Evolutionary conservation across 2,888 invertebrate species (phyloP).

Genomic region (Orthonychiurus folsomi): DNA sequence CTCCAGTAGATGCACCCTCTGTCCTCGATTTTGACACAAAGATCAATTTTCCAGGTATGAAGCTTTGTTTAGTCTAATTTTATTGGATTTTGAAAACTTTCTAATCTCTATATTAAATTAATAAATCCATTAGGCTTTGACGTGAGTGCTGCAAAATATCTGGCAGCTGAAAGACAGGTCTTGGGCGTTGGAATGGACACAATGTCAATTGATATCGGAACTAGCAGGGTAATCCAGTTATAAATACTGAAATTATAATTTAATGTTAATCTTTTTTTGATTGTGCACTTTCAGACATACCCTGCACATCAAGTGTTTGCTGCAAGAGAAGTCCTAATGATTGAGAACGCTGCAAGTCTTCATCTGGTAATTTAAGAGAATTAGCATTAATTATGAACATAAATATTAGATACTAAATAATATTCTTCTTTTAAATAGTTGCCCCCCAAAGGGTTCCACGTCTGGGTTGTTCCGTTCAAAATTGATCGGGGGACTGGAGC

Average conservation of each 20-base stretch:
- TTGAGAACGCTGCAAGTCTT: slow-evolving; percentile 28
- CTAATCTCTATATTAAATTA: too few species aligned
- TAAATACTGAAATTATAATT: too few species aligned
- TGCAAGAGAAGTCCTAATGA: slow-evolving; percentile 16
- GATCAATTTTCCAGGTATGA: slow-evolving; percentile 18
- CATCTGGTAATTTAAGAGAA: slow-evolving; percentile 24
- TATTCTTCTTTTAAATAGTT: too few species aligned
- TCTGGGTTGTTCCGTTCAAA: slow-evolving; percentile 24
- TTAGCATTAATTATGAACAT: too few species aligned
- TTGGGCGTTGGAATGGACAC: slow-evolving; percentile 35
- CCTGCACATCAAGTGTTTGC: slow-evolving; percentile 21
- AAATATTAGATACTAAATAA: too few species aligned
- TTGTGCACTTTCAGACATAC: too few species aligned
- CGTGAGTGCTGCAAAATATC: slow-evolving; percentile 22
- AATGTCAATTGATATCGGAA: slow-evolving; percentile 32
- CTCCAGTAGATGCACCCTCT: background rate
- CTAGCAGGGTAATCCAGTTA: slow-evolving; percentile 18
- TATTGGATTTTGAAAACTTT: background rate
- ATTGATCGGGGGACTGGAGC: slow-evolving; percentile 24
- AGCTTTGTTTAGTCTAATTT: too few species aligned
- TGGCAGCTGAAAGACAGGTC: slow-evolving; percentile 28
- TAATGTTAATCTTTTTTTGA: background rate
- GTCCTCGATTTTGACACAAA: background rate
- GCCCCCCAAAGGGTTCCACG: slow-evolving; percentile 21
- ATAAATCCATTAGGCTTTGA: slow-evolving; percentile 28